These are phyloP conservation scores for Linyphia triangularis DNA, from an alignment of 2,888 invertebrate species.

Conservation along the genomic window DNA sequence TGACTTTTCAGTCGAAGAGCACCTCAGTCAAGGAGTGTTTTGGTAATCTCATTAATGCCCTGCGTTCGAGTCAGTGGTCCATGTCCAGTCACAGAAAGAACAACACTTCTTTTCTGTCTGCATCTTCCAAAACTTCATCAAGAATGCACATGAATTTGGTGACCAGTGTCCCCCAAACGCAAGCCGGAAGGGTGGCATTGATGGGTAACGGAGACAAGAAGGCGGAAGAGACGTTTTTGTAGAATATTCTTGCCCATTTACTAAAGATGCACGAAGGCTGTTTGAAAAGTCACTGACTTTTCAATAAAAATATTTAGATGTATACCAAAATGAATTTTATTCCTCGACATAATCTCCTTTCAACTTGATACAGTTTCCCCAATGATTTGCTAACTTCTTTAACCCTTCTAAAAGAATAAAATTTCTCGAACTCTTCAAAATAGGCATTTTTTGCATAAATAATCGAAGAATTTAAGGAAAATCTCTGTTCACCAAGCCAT, in stretches of 20 bases:
- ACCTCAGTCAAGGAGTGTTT: slow-evolving; percentile 10
- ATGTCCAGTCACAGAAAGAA: slow-evolving; percentile 12
- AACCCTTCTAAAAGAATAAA: no score
- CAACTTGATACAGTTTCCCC: no score
- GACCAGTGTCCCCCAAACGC: slow-evolving; percentile 3
- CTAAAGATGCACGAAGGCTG: no score
- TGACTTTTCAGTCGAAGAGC: slow-evolving; percentile 65
- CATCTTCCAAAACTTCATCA: slow-evolving; percentile 39
- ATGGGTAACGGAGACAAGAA: neutral
- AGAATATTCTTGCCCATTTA: neutral
- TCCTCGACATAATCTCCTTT: no score
- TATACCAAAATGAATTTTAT: no score
- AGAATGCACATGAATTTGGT: slow-evolving; percentile 32
- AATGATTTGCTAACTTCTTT: no score
- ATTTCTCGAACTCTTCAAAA: no score
- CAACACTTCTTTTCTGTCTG: neutral
- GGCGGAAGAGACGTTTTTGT: slow-evolving; percentile 35
- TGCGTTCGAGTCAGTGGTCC: slow-evolving; percentile 18
- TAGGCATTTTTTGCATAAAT: no score
- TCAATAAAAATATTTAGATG: no score
- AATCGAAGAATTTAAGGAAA: no score
- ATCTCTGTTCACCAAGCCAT: no score
- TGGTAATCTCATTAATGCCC: neutral
- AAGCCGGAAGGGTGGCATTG: slow-evolving; percentile 2
- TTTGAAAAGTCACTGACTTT: no score